Percentiles rank a stretch among this genome's conserved stretches.
Evolutionary conservation across 2,888 invertebrate species (phyloP).

Genomic region (Synergus umbraculus): DNA sequence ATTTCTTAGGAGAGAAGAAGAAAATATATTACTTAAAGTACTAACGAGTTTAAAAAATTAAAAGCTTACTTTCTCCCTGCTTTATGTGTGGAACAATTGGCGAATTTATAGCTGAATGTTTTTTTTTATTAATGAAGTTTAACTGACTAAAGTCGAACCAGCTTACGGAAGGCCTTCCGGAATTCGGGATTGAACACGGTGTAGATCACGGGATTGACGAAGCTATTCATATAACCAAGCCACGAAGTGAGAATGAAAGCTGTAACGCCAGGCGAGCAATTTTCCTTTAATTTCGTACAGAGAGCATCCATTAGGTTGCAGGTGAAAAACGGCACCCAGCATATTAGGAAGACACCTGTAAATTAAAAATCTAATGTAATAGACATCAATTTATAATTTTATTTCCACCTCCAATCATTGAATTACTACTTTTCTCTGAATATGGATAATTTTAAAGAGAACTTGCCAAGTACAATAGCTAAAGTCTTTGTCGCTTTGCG

Average conservation of each 20-base stretch:
- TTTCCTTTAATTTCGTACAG: constrained; percentile 90
- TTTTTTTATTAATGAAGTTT: constrained; percentile 46
- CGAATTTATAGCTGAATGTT: neutral
- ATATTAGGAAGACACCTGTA: constrained; percentile 97
- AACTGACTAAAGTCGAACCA: constrained; percentile 80
- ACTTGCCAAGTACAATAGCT: constrained; percentile 97
- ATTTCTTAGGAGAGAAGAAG: neutral
- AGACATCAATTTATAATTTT: neutral
- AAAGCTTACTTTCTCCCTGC: neutral
- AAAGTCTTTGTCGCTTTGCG: constrained; percentile 98
- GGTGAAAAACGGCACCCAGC: constrained; percentile 99
- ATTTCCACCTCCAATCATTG: neutral
- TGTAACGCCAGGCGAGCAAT: constrained; percentile 90
- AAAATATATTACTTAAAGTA: neutral
- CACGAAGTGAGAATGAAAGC: constrained; percentile 97
- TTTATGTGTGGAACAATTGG: neutral
- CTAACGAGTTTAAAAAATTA: neutral
- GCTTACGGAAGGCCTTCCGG: constrained; percentile 97
- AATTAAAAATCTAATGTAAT: constrained; percentile 60
- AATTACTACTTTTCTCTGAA: neutral
- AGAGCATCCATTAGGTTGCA: constrained; percentile 98
- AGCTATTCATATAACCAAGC: constrained; percentile 98
- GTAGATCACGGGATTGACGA: constrained; percentile 95
- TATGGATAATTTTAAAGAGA: constrained; percentile 31
- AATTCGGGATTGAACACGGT: constrained; percentile 98